Conservation (phyloP, 2,888 invertebrate species). For the Cataglyphis albicans region DNA sequence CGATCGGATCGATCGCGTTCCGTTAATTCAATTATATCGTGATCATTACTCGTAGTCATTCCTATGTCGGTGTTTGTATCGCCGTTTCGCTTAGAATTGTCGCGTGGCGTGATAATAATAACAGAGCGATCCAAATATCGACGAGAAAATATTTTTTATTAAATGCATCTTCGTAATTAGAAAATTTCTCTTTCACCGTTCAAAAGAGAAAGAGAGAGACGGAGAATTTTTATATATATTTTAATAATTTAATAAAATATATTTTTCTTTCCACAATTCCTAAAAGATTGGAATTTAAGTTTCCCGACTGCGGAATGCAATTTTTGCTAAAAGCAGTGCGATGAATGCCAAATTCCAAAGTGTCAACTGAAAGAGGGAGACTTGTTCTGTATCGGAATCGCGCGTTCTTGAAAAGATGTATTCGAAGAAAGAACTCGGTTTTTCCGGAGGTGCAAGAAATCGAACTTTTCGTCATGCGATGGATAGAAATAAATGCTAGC, state of each 20-base stretch:
- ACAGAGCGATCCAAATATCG: neutral
- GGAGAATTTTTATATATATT: neutral
- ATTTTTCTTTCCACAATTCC: neutral
- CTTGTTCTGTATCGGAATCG: conserved; percentile 26
- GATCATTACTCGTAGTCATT: neutral
- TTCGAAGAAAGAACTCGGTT: conserved; percentile 42
- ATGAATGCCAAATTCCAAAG: conserved; percentile 35
- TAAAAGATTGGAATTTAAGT: neutral
- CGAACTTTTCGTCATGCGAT: neutral
- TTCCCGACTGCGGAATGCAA: neutral
- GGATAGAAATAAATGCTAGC: conserved; percentile 46
- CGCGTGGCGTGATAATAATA: neutral
- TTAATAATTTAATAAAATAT: neutral
- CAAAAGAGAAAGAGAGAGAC: neutral
- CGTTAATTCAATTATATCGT: conserved; percentile 51
- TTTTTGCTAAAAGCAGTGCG: conserved; percentile 3
- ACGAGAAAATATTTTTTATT: neutral
- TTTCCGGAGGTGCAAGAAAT: conserved; percentile 10
- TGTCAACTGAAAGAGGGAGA: conserved; percentile 20
- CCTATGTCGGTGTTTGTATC: neutral
- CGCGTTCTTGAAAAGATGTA: neutral
- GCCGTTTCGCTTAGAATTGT: conserved; percentile 15
- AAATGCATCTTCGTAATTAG: neutral
- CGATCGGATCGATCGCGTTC: conserved; percentile 49
- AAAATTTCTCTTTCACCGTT: neutral